These are phyloP conservation scores for Venusia cambrica DNA, from an alignment of 2,888 invertebrate genomes.

Conservation along the genomic window DNA sequence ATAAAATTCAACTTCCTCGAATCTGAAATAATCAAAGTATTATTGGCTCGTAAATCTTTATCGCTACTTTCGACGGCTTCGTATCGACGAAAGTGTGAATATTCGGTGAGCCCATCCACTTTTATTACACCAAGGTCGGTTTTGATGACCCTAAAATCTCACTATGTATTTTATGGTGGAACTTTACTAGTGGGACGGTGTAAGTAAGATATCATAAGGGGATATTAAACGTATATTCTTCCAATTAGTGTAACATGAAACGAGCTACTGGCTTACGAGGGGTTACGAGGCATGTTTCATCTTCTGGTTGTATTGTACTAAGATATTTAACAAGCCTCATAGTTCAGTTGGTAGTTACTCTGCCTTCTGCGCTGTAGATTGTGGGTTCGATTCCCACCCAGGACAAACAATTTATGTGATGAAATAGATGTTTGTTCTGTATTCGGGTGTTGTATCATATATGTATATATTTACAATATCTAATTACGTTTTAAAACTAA, in stretches of 20 bases:
- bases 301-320: conserved; percentile 8
- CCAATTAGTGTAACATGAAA: conserved; percentile 18
- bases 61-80: conserved; percentile 49
- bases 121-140: conserved; percentile 36
- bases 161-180: conserved; percentile 25
- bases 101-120: conserved; percentile 57
- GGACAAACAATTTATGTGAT: too few relatives aligned
- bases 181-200: conserved; percentile 21
- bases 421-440: too few relatives aligned
- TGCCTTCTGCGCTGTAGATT: too few relatives aligned
- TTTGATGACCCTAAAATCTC: conserved; percentile 32
- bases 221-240: conserved; percentile 18
- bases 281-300: conserved; percentile 16
- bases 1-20: conserved; percentile 70
- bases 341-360: too few relatives aligned
- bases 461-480: too few relatives aligned
- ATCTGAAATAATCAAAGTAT: conserved; percentile 76
- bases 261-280: conserved; percentile 14
- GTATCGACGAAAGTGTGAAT: conserved; percentile 58
- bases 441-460: too few relatives aligned
- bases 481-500: too few relatives aligned
- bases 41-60: conserved; percentile 75
- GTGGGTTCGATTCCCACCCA: too few relatives aligned
- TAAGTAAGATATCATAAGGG: conserved; percentile 21
- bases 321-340: background rate